Evolutionary conservation across 2,888 invertebrate genomes (phyloP).

Genomic region (Nasonia oneida): DNA sequence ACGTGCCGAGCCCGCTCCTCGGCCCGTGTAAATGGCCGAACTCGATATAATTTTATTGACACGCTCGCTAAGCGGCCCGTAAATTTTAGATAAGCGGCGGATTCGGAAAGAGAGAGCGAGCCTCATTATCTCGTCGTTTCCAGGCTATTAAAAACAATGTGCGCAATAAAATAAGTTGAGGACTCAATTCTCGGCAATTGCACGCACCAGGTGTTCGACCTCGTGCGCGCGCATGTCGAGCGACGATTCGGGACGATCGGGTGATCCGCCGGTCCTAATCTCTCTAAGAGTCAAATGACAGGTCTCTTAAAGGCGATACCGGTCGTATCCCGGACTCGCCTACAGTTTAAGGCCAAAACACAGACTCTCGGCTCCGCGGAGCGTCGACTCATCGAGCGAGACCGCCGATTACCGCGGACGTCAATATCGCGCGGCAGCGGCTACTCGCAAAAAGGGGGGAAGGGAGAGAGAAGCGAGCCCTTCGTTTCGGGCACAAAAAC

Average conservation of each 20-base stretch:
- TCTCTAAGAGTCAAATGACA: constrained; percentile 12
- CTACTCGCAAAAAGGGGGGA: background rate
- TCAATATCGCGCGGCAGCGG: background rate
- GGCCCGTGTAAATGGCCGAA: background rate
- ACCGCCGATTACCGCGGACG: constrained; percentile 4
- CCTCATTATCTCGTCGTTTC: background rate
- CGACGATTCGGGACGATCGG: background rate
- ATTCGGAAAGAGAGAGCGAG: background rate
- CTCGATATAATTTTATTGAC: background rate
- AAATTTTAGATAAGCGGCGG: constrained; percentile 4
- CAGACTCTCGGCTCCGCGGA: background rate
- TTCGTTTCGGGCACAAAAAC: background rate
- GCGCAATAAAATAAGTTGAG: background rate
- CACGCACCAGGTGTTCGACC: background rate
- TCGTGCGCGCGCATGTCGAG: background rate
- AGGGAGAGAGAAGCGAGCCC: background rate
- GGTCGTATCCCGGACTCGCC: background rate
- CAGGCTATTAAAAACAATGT: background rate
- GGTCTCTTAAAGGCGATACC: background rate
- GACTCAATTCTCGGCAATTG: too few relatives aligned
- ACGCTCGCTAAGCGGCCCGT: background rate
- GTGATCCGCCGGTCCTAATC: background rate
- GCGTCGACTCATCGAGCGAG: background rate
- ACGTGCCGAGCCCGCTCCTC: background rate
- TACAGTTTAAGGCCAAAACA: constrained; percentile 12